Base-by-base conservation (phyloP, 2,888 invertebrate genomes). In the Chaetogeoica ovagalla region DNA sequence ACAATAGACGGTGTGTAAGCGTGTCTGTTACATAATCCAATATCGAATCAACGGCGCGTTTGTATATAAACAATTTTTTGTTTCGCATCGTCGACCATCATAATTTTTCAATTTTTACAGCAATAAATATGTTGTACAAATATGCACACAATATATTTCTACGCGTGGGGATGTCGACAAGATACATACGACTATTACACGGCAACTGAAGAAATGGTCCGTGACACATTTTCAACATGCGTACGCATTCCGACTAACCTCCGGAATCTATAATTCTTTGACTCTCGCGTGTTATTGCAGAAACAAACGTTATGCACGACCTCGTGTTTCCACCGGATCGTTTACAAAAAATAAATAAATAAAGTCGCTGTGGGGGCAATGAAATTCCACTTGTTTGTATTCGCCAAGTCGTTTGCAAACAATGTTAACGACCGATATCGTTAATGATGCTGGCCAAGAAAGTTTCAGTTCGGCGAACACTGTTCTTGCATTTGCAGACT, bases 351-450 rank as follows among this genome's bases (percentile, higher is more conserved):
- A 30, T 4, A 30, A 30, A 30, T n/a, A 30, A 30, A 30, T 2
- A 30, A 30, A 65, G 65, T 65, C 11, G 55, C 19, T 43, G 17
- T 11, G 13, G 21, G 30, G 43, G 30, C 65, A 74, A 75, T 75
- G 75, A 66, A 75, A 57, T 66, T n/a, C 65, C 21, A 66, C 55
- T 74, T 39, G 55, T 21, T 57, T 23, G 23, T 4, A 30, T 65
- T 74, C 66, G 23, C n/a, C n/a, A 59, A 75, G 75, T 75, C 57
- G 57, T 75, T 75, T 66, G 23, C 57, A 23, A 75, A 75, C 75
- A 75, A 66, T 75, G 75, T 66, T 75, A 75, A 75, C 75, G 75
- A 75, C 57, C 66, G 66, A 66, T 66, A 66, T 65, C 75, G 57
- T 39, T 75, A 75, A 75, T 75, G 75, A 65, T 17, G 55, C 37